Base-by-base conservation (phyloP, 2,888 invertebrate genomes). In the Netelia fuscicornis region DNA sequence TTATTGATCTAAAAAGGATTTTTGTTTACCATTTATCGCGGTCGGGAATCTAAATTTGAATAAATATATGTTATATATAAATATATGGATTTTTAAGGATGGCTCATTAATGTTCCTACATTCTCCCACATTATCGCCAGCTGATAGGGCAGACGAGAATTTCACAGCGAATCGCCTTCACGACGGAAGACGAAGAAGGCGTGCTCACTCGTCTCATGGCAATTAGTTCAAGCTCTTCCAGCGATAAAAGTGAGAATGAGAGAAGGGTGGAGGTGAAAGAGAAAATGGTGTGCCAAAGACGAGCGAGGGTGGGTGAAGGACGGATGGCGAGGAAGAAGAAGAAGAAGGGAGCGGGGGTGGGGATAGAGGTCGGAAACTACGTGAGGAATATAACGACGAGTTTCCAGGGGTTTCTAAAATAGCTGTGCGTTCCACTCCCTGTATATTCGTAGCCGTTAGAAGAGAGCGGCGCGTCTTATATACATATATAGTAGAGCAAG, bases 331-430 rank as follows among this genome's bases (percentile, higher is more conserved):
- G 6, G 37, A 37, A 37, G 37, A 37, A 37, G 37, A 23, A 52
- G 52, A 23, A 20, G 60, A 71, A 79, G 25, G 71, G 25, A 11
- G 1, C 56, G 60, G 70, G 70, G 52, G 70, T 20, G 68, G 70
- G 58, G 68, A 6, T 78, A 78, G 74, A 81, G 54, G 42, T 56
- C 62, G 23, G 64, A 74, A 30, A 74, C 74, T 84, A 87, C 87
- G 87, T 87, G 87, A 87, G 86, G 80, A 85, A 87, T 87, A 87
- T 87, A 87, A 84, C 87, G 83, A 86, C 85, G 81, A 86, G 85
- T 86, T 78, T 83, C 83, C 81, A 42, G 56, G 75, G 70, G 74
- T 60, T 74, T 56, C 74, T 77, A 78, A 74, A 75, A 76, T 71
- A 78, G 78, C 74, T 65, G 78, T 54, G 62, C 70, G 54, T 81